Evolutionary conservation across 2,888 invertebrate species (phyloP), one percentile per base, ranked within the genome.

Genomic region (Sthenelais limicola): DNA sequence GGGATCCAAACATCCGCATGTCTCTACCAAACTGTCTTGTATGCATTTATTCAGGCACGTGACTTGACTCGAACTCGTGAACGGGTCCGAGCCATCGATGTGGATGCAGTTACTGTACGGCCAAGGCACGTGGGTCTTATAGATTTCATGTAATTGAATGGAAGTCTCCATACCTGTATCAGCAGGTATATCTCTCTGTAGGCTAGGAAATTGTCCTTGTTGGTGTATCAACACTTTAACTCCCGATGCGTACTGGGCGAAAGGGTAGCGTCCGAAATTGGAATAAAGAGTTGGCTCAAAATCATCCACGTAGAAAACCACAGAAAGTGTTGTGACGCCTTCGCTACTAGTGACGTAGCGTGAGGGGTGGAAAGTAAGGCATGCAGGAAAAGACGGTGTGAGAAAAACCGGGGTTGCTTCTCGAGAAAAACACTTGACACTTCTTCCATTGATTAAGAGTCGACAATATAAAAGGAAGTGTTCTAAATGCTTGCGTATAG

Each of bases 51-150:
- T 62, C 38, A 62, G 24, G 62, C 62, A 62, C 35, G 24, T 21
- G 4, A 43, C 43, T 43, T 62, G 62, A 15, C 62, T 62, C 38
- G 35, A 43, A 43, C 62, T 62, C 15, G 15, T 21, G 62, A 62
- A 62, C 15, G 62, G 62, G 38, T 62, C 62, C 2, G 35, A 35
- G 24, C 43, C 1, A 24, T 62, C 38, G 4, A 62, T 24, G 4
- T 15, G 18, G 24, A 62, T 24, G 38, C 62, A 62, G 28, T 62
- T 62, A 24, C 62, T 62, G 38, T 62, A 62, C 12, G 62, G 62
- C 62, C 62, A 62, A 62, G 62, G 62, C 62, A 62, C 38, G 38
- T 62, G 62, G 21, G 62, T 62, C 62, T 62, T 62, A 43, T 62
- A 62, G n/a, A 62, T 62, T 26, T 62, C 62, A 21, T 62, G 62